A percentile compares a stretch with the other conserved stretches of the same genome.
Conservation (phyloP, 2,113 vertebrate genomes). For the Emydura subglobosa region DNA sequence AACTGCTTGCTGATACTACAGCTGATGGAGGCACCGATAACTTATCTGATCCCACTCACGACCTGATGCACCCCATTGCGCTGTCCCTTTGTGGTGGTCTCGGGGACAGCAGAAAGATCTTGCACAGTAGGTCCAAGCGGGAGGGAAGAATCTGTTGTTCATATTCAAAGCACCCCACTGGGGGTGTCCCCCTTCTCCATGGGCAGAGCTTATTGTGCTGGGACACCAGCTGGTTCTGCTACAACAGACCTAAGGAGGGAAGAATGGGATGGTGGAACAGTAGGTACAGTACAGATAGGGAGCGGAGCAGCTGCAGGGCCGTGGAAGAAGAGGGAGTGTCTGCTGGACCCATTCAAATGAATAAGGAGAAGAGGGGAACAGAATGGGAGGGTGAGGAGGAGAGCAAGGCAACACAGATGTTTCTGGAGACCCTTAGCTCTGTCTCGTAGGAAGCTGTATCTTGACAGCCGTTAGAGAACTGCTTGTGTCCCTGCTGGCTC, state of each 20-base stretch:
- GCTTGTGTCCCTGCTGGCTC: neutral
- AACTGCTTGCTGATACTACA: slow-evolving; percentile 70
- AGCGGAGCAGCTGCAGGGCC: neutral
- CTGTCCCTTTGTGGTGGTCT: slow-evolving; percentile 92
- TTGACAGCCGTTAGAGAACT: neutral
- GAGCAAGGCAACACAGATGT: neutral
- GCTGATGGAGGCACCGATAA: slow-evolving; percentile 76
- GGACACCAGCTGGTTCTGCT: neutral
- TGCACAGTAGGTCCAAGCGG: slow-evolving; percentile 77
- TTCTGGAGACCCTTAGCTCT: no score
- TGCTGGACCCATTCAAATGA: neutral
- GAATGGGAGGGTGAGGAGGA: neutral
- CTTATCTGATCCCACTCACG: slow-evolving; percentile 71
- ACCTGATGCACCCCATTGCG: slow-evolving; percentile 73
- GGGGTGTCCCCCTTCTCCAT: neutral
- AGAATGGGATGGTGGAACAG: no score
- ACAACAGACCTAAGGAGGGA: neutral
- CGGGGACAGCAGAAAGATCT: slow-evolving; percentile 83
- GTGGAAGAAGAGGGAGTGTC: neutral
- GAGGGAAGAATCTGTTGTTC: neutral
- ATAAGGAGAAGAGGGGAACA: neutral
- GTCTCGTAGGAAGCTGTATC: neutral
- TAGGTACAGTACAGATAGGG: neutral
- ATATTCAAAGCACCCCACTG: neutral
- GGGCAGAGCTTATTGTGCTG: neutral